These are phyloP conservation scores for Coelinius sp. DNA, from an alignment of 2,888 invertebrate species.

Conservation along the genomic window DNA sequence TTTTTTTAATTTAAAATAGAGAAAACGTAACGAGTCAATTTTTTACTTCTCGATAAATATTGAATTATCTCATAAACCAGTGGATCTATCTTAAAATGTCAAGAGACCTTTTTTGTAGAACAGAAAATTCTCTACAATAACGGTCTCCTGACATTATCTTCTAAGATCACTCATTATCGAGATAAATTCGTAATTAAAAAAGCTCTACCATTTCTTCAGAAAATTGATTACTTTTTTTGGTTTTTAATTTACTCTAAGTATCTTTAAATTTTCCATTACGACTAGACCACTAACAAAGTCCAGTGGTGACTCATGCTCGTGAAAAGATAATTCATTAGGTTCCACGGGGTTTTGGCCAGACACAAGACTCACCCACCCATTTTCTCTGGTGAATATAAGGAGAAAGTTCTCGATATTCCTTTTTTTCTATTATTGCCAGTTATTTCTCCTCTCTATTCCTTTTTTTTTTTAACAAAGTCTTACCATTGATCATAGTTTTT, in stretches of 20 bases:
- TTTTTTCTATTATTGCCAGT: background rate
- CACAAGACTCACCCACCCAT: slow-evolving; percentile 7
- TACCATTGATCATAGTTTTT: slow-evolving; percentile 1
- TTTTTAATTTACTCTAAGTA: background rate
- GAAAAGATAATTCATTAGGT: background rate
- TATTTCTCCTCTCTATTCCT: background rate
- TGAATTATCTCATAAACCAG: too few species aligned
- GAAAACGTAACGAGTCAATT: too few species aligned
- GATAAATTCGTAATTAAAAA: too few species aligned
- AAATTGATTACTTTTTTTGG: background rate
- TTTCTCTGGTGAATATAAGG: slow-evolving; percentile 3
- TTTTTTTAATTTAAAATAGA: background rate
- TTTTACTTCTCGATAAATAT: too few species aligned
- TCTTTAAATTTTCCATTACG: background rate
- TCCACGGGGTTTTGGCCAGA: background rate
- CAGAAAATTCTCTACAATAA: too few species aligned
- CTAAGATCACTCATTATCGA: too few species aligned
- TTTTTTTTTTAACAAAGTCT: background rate
- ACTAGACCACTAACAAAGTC: background rate
- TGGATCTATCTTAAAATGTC: too few species aligned
- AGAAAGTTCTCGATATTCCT: slow-evolving; percentile 16
- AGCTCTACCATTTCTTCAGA: background rate
- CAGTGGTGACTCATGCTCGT: background rate
- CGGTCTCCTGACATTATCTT: too few species aligned
- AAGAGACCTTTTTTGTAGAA: too few species aligned